A percentile compares a stretch with the other conserved stretches of the same genome.
phyloP scores from a whole-genome alignment of 2,113 vertebrate genomes.

The Chloebia gouldiae region DNA sequence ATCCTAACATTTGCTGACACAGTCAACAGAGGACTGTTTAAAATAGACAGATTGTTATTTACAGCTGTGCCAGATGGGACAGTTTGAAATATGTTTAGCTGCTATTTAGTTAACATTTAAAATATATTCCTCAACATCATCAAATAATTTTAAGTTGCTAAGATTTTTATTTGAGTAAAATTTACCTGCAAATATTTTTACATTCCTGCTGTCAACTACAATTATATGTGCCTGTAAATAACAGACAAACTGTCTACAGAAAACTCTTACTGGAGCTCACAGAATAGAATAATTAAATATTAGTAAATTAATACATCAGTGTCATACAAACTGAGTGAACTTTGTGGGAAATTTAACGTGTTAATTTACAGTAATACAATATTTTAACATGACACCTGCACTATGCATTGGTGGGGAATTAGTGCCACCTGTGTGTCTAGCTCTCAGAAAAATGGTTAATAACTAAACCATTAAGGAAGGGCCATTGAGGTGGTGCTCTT shows the following conservation, averaged over 20 bases:
- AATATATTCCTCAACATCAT: not conserved
- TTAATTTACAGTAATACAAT: not conserved
- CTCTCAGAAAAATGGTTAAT: not conserved
- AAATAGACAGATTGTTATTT: slow-evolving; percentile 19
- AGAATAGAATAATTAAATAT: slow-evolving; percentile 3
- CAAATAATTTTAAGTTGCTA: not conserved
- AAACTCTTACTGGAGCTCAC: not conserved
- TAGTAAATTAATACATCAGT: not conserved
- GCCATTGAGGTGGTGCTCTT: not conserved
- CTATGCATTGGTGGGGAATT: not conserved
- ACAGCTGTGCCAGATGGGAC: not conserved
- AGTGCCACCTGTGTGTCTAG: not conserved
- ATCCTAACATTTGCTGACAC: not conserved
- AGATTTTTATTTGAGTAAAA: not conserved
- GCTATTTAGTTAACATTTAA: not conserved
- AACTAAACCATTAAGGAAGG: not conserved
- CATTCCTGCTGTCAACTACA: not conserved
- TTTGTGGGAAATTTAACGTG: not conserved
- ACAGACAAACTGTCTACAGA: not conserved
- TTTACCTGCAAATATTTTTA: not conserved
- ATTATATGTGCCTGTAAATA: not conserved
- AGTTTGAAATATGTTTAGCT: not conserved
- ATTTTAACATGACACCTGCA: not conserved
- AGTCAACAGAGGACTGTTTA: not conserved
- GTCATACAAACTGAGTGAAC: not conserved